Evolutionary conservation across 2,888 invertebrate species (phyloP), one percentile per base, ranked within the genome.

Genomic region (Agonopterix heracliana): DNA sequence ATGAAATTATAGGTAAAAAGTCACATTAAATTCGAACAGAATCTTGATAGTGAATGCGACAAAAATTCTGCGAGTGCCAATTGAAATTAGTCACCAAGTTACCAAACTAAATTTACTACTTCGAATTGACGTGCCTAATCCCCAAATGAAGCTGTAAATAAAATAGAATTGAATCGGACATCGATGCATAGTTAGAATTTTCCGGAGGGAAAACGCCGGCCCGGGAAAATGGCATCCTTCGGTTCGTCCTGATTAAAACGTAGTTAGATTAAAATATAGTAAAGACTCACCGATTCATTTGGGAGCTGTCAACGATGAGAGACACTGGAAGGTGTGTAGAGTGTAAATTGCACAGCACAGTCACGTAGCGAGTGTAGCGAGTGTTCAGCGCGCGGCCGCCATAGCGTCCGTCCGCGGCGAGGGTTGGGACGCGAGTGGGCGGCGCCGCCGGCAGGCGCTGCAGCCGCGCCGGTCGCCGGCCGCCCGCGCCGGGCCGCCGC

Each of bases 351-450:
- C 74, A 74, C 75, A 68, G 71, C 74, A 75, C 76, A 64, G 64
- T 63, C 74, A 68, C 73, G 69, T 36, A 63, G 60, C 65, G 5
- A 26, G 7, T 3, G 26, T 26, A 57, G 59, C 51, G 57, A 38
- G 57, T 56, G 56, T 55, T 68, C 54, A 67, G 54, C 68, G 64
- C 69, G 71, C 67, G 70, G 60, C 57, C 63, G 69, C 70, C 85
- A 81, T 80, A 57, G 63, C 81, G 81, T 78, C 73, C 78, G 75
- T 56, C 54, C 78, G 71, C 65, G 68, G 70, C 77, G 81, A 69
- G 68, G 72, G 70, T 66, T 69, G 61, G 65, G 63, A 66, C 82
- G 78, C 84, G 84, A 86, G 74, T 85, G 84, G 62, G 57, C 45
- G 44, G 46, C 41, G n/a, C 52, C 47, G 48, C 41, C 41, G 34